These are phyloP conservation scores for Ommatoiulus sabulosus DNA, from an alignment of 2,888 invertebrate species.

Conservation along the genomic window DNA sequence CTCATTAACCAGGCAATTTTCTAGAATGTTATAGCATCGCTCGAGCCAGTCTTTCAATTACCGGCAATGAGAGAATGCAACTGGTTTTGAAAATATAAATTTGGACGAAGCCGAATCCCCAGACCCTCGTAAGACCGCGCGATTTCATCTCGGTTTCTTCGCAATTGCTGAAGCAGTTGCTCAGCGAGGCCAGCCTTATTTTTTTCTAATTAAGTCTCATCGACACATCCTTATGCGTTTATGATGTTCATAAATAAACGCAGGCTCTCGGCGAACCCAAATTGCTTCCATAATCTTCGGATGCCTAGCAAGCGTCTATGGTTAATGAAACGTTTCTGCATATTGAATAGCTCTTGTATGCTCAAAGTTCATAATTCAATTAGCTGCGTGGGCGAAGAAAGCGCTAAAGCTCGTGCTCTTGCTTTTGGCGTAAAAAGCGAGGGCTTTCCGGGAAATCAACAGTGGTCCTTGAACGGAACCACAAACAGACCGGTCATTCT, in stretches of 20 bases:
- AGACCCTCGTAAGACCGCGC: not conserved
- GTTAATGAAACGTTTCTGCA: not conserved
- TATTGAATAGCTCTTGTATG: not conserved
- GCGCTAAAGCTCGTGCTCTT: not conserved
- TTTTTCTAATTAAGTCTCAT: slow-evolving; percentile 1
- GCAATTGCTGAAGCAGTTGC: not conserved
- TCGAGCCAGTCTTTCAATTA: not conserved
- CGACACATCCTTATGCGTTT: not conserved
- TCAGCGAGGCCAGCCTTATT: not conserved
- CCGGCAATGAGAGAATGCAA: not conserved
- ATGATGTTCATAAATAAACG: slow-evolving; percentile 12
- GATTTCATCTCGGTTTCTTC: not conserved
- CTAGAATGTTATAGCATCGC: not conserved
- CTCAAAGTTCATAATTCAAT: not conserved
- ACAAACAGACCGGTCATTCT: too few relatives aligned
- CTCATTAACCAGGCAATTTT: not conserved
- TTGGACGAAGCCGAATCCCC: not conserved
- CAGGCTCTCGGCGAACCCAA: not conserved
- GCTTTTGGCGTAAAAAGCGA: not conserved
- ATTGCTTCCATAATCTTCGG: not conserved
- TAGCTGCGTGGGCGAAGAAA: not conserved
- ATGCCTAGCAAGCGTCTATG: too few relatives aligned
- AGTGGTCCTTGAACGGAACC: not conserved
- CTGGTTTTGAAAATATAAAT: not conserved
- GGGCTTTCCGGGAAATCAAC: not conserved